Conservation (phyloP, 2,113 vertebrate genomes). For the Cyprinodon brontotheroides region DNA sequence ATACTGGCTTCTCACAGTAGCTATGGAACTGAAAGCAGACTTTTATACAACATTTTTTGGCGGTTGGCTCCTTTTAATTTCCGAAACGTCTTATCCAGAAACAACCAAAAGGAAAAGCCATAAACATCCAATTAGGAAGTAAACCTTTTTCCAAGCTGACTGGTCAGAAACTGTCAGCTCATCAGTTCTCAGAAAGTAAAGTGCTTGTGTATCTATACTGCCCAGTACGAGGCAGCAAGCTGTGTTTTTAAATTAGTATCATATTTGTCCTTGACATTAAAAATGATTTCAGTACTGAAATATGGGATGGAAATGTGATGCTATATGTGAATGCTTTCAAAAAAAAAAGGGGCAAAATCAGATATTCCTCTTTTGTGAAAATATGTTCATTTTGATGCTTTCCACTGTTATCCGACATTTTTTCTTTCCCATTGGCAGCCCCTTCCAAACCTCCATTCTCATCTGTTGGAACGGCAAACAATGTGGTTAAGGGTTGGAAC, state of each 20-base stretch:
- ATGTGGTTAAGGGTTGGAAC: slow-evolving; percentile 75
- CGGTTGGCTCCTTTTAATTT: not conserved
- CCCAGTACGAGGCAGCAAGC: slow-evolving; percentile 4
- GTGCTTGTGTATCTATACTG: slow-evolving; percentile 12
- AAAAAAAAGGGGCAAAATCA: not conserved
- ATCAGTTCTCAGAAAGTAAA: slow-evolving; percentile 38
- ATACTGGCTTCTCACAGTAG: not conserved
- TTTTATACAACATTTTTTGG: not conserved
- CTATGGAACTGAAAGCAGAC: not conserved
- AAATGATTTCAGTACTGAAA: not conserved
- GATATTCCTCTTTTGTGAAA: slow-evolving; percentile 4
- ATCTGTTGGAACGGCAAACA: slow-evolving; percentile 82
- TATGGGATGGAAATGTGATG: not conserved
- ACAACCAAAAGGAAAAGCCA: not conserved
- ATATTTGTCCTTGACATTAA: not conserved
- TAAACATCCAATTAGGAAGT: not conserved
- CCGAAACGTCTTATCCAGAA: not conserved
- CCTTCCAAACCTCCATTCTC: slow-evolving; percentile 58
- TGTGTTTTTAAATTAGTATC: slow-evolving; percentile 21
- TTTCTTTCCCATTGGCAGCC: slow-evolving; percentile 57
- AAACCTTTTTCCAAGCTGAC: slow-evolving; percentile 1
- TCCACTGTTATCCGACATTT: slow-evolving; percentile 48
- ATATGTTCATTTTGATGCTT: slow-evolving; percentile 22
- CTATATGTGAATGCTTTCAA: not conserved
- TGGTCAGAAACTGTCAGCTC: slow-evolving; percentile 13